Evolutionary conservation across 2,113 vertebrate species (phyloP).

Genomic region (Podarcis muralis): DNA sequence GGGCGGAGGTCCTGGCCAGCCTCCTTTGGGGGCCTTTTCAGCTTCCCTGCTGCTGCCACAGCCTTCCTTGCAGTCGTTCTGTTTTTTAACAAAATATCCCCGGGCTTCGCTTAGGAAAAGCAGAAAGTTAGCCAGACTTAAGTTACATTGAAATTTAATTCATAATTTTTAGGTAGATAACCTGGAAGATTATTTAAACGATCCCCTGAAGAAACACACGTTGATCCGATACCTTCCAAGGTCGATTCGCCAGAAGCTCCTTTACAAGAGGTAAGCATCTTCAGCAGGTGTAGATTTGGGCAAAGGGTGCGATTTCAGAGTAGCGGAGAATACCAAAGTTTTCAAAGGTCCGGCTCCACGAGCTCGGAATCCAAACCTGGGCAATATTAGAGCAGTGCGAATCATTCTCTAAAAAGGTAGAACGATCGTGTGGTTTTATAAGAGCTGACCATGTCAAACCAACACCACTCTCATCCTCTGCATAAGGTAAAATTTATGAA

Average conservation of each 20-base stretch:
- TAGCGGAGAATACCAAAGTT: not conserved
- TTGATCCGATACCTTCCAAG: conserved; percentile 86
- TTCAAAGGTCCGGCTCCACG: not conserved
- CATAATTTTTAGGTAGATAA: conserved; percentile 83
- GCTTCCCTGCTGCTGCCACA: too few relatives aligned
- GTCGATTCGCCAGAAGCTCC: conserved; percentile 85
- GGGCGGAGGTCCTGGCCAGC: not conserved
- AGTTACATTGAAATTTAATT: not conserved
- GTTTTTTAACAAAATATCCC: not conserved
- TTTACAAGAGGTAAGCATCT: conserved; percentile 86
- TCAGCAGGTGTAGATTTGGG: not conserved
- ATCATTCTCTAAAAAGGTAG: not conserved
- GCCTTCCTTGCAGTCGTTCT: not conserved
- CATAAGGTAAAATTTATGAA: too few relatives aligned
- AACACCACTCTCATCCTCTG: too few relatives aligned
- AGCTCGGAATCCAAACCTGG: not conserved
- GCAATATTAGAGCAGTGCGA: not conserved
- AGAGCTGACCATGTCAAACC: not conserved
- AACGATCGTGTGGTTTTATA: not conserved
- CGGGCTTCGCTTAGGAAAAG: not conserved
- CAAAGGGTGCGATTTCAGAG: not conserved
- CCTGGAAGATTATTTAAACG: conserved; percentile 87
- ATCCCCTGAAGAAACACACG: conserved; percentile 88
- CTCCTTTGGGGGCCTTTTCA: not conserved
- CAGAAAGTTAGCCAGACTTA: not conserved